Base-by-base conservation (phyloP, 1,140 invertebrate genomes). In the Cotesia glomerata region DNA sequence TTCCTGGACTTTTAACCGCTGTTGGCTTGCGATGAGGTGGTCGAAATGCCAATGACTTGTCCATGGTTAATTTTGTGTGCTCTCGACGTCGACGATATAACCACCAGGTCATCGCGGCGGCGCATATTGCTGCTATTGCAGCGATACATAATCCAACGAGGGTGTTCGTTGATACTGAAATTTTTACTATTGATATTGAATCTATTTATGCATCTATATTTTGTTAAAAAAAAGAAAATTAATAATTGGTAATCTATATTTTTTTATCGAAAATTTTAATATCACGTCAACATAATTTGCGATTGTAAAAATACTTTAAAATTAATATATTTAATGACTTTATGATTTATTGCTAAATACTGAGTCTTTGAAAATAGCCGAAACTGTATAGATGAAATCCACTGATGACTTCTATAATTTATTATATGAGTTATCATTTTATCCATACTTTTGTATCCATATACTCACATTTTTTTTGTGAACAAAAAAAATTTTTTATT, bases 1-100 rank as follows among this genome's bases (percentile, higher is more conserved):
- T 91, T 0, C 88, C 90, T 0, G 90, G 90, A 76, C 89, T 90
- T 73, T 90, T 91, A 2, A 93, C 91, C 0, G 92, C 91, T 0
- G 90, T 91, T 0, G 92, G 91, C 71, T 90, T 89, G 7, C 90
- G 85, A 69, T 90, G 90, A 2, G 89, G 88, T 3, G 86, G 85
- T 16, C 89, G 86, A 75, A 92, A 89, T 2, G 89, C 89, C 70
- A 91, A 74, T 0, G 90, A 90, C 72, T 90, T 89, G 75, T 90
- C 89, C 5, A 87, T 85, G 9, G 85, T 87, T 34, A 87, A 78
- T 64, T 88, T 86, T 11, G 80, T 83, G 72, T 85, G 82, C 70
- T 88, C 85, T 72, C 85, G 81, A 39, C 88, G 84, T 36, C 88
- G 85, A 49, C 88, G 85, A 72, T 91, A 91, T 73, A 90, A 88